phyloP scores from a whole-genome alignment of 2,113 vertebrate species.

The Pristiophorus japonicus region DNA sequence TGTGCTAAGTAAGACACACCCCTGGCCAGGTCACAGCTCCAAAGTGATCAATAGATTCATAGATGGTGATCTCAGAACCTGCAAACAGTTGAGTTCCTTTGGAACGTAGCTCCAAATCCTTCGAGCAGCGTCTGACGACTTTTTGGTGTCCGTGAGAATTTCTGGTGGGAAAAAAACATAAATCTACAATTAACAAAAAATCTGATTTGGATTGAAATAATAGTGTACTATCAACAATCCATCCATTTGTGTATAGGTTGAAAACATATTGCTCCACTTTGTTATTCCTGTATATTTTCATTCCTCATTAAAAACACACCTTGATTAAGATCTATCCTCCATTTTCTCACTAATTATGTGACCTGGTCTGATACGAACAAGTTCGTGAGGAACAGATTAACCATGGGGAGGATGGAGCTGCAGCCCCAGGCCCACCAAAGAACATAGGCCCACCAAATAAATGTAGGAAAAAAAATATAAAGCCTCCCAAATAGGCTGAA shows the following conservation, averaged over 20 bases:
- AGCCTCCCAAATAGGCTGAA: too few species aligned
- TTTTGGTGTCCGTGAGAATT: neutral
- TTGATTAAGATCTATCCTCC: neutral
- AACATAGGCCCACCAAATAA: too few species aligned
- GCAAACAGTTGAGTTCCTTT: constrained; percentile 56
- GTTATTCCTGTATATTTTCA: neutral
- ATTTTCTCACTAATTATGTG: neutral
- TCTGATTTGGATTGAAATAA: neutral
- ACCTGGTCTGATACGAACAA: neutral
- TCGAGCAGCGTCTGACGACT: too few species aligned
- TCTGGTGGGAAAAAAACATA: neutral
- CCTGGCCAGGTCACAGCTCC: constrained; percentile 64
- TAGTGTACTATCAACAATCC: neutral
- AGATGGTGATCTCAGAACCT: constrained; percentile 58
- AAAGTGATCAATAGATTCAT: constrained; percentile 63
- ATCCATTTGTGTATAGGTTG: neutral
- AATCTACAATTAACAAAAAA: neutral
- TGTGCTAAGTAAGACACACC: constrained; percentile 50
- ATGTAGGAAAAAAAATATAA: too few species aligned
- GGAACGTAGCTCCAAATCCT: constrained; percentile 50
- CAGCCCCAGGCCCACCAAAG: too few species aligned
- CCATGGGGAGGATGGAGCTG: too few species aligned
- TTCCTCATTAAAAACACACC: neutral
- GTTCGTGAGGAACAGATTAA: too few species aligned
- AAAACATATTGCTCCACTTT: neutral